Conservation (phyloP, 2,888 invertebrate genomes). For the Pammene aurita region DNA sequence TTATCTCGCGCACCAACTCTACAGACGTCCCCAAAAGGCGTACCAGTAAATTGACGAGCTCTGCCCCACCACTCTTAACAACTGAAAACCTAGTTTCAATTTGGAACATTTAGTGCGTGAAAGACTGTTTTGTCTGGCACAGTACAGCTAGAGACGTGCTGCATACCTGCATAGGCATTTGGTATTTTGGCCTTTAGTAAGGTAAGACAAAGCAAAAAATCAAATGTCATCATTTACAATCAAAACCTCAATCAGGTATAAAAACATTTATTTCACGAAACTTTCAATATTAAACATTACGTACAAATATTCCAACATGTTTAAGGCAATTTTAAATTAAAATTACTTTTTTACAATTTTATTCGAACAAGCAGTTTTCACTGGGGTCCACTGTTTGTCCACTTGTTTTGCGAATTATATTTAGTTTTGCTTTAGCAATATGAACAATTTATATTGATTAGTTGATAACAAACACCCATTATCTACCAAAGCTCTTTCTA, state of each 20-base stretch:
- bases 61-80: too few species aligned
- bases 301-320: constrained; percentile 44
- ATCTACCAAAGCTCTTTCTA: background rate
- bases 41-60: too few species aligned
- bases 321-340: constrained; percentile 48
- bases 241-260: constrained; percentile 22
- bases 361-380: constrained; percentile 19
- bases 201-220: background rate
- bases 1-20: too few species aligned
- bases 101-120: too few species aligned
- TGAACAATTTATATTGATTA: background rate
- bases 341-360: constrained; percentile 32
- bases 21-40: too few species aligned
- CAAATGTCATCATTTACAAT: background rate
- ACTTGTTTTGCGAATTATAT: background rate
- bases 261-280: constrained; percentile 40
- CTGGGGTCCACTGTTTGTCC: constrained; percentile 9
- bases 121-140: too few species aligned
- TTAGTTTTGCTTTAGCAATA: background rate
- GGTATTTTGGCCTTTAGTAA: too few species aligned
- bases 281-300: constrained; percentile 35
- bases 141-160: too few species aligned
- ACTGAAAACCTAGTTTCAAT: too few species aligned
- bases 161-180: too few species aligned
- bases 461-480: background rate